Evolutionary conservation across 1,140 invertebrate genomes (phyloP).

Genomic region (Conus betulinus): DNA sequence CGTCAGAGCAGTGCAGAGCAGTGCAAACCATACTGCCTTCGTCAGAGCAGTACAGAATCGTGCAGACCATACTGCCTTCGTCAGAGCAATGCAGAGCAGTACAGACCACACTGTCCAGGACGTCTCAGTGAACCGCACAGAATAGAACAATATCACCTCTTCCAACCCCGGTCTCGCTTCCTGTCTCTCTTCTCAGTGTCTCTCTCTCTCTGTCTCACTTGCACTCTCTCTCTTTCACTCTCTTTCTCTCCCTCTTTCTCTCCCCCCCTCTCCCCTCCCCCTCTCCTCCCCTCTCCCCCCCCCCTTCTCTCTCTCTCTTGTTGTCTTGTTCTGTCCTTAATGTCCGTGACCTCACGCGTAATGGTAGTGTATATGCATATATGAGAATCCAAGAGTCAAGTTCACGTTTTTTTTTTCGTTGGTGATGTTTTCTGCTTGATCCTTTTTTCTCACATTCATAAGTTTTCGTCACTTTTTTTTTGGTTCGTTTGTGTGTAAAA

Average conservation of each 20-base stretch:
- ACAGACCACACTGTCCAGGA: too few relatives aligned
- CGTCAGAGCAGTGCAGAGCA: too few relatives aligned
- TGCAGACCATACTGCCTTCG: too few relatives aligned
- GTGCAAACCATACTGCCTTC: too few relatives aligned
- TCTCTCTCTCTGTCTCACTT: conserved; percentile 17
- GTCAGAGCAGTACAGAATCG: too few relatives aligned
- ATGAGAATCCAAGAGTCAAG: background rate
- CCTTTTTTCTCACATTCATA: too few relatives aligned
- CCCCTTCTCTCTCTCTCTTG: background rate
- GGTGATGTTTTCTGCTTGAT: background rate
- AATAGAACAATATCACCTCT: too few relatives aligned
- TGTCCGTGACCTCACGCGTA: too few relatives aligned
- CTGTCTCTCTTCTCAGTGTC: background rate
- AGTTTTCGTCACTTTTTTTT: background rate
- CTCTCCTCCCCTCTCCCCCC: background rate
- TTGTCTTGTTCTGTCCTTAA: background rate
- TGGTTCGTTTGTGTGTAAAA: background rate
- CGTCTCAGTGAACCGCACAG: too few relatives aligned
- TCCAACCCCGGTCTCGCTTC: background rate
- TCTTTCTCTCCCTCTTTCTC: background rate
- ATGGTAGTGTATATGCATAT: too few relatives aligned
- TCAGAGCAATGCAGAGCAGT: too few relatives aligned
- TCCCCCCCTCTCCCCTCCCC: background rate
- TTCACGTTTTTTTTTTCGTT: background rate
- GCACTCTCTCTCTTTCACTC: background rate